Conservation (phyloP, 2,797 vertebrate genomes). For the Pampus argenteus region DNA sequence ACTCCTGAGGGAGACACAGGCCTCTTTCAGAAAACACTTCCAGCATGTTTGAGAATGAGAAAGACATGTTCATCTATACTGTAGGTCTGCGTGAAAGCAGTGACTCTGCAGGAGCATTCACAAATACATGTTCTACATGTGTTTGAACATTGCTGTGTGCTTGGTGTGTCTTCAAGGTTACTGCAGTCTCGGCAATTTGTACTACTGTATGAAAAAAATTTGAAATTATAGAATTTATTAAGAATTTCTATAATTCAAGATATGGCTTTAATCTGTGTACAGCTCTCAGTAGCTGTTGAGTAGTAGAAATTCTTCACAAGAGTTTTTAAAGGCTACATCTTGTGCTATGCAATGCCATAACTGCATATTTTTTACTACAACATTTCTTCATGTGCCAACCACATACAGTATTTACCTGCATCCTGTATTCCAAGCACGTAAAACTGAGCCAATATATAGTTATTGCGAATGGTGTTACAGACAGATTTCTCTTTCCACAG, state of each 20-base stretch:
- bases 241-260: slow-evolving; percentile 22
- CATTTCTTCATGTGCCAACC: slow-evolving; percentile 29
- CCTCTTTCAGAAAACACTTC: slow-evolving; percentile 77
- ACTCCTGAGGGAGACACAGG: slow-evolving; percentile 73
- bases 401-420: slow-evolving; percentile 23
- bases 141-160: slow-evolving; percentile 19
- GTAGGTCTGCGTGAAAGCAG: slow-evolving; percentile 40
- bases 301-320: slow-evolving; percentile 1
- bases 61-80: slow-evolving; percentile 69
- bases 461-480: slow-evolving; percentile 46
- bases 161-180: slow-evolving; percentile 20
- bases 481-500: slow-evolving; percentile 47
- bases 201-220: background rate
- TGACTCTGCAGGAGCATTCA: slow-evolving; percentile 45
- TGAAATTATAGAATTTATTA: background rate
- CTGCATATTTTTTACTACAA: slow-evolving; percentile 24
- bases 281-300: slow-evolving; percentile 8
- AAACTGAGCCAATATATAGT: slow-evolving; percentile 34
- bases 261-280: slow-evolving; percentile 4
- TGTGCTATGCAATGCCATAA: background rate
- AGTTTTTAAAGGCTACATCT: slow-evolving; percentile 20
- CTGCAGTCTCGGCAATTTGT: background rate
- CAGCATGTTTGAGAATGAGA: slow-evolving; percentile 73
- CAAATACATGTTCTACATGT: slow-evolving; percentile 59
- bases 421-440: slow-evolving; percentile 16